Evolutionary conservation across 2,797 vertebrate species (phyloP).

Genomic region (Peromyscus attwateri): DNA sequence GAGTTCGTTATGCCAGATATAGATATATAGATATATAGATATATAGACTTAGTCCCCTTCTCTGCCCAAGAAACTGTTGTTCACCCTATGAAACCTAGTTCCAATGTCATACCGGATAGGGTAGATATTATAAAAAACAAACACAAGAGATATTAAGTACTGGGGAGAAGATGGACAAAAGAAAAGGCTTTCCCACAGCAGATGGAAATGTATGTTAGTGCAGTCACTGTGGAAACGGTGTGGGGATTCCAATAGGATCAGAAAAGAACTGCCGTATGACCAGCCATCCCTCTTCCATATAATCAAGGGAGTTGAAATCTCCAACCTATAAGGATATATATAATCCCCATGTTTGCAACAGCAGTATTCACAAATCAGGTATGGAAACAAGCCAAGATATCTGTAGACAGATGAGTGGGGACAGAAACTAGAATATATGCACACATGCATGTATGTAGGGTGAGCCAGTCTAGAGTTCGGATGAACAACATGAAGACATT

Average conservation of each 20-base stretch:
- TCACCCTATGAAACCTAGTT: not conserved
- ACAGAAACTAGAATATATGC: not conserved
- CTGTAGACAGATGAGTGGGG: not conserved
- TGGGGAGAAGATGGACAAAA: not conserved
- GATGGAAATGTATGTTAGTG: not conserved
- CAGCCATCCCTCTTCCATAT: not conserved
- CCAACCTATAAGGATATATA: not conserved
- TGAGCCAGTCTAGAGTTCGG: not conserved
- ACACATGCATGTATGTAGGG: fast-evolving
- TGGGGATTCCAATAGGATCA: not conserved
- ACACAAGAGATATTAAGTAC: not conserved
- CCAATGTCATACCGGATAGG: not conserved
- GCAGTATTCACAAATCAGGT: not conserved
- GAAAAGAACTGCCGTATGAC: not conserved
- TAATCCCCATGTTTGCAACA: not conserved
- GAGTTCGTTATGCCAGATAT: not conserved
- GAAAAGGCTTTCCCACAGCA: not conserved
- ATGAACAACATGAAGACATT: not conserved
- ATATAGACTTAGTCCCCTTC: not conserved
- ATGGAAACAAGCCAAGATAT: not conserved
- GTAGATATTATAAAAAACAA: not conserved
- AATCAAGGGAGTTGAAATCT: not conserved
- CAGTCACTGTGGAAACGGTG: not conserved
- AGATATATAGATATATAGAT: no score
- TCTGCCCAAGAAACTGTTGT: not conserved